Evolutionary conservation across 2,888 invertebrate species (phyloP).

Genomic region (Synergus laeviventris): DNA sequence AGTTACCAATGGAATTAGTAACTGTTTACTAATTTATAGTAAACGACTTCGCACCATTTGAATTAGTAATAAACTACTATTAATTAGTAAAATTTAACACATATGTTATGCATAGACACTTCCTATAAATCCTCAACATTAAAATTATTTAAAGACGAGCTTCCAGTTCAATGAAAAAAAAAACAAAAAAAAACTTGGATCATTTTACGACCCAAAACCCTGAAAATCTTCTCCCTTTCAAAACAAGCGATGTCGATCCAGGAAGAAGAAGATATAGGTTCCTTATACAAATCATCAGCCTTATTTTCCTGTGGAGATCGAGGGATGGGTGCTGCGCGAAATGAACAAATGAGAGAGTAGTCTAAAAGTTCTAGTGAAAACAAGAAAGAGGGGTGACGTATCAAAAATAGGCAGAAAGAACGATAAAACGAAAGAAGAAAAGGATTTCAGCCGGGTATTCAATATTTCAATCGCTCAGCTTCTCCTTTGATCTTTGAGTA

Average conservation of each 20-base stretch:
- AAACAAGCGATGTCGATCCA: background rate
- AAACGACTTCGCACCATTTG: too few relatives aligned
- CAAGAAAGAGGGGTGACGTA: slow-evolving; percentile 6
- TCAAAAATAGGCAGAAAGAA: background rate
- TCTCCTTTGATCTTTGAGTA: slow-evolving; percentile 65
- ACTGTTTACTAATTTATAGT: too few relatives aligned
- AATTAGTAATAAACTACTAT: too few relatives aligned
- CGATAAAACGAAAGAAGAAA: slow-evolving; percentile 49
- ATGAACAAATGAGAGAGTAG: background rate
- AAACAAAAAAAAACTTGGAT: background rate
- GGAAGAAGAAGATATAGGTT: background rate
- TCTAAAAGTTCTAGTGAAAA: background rate
- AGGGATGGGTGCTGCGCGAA: background rate
- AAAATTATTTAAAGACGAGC: too few relatives aligned
- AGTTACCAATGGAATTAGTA: too few relatives aligned
- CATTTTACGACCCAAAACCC: background rate
- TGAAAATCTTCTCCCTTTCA: background rate
- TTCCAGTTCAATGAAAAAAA: background rate
- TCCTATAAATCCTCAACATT: too few relatives aligned
- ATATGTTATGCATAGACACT: too few relatives aligned
- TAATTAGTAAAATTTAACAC: too few relatives aligned
- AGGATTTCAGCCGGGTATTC: slow-evolving; percentile 62
- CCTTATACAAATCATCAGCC: background rate
- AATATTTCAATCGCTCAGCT: slow-evolving; percentile 65
- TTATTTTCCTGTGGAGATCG: background rate